Base-by-base conservation (phyloP, 35 echinoderm and acorn worm species). In the Strongylocentrotus purpuratus region DNA sequence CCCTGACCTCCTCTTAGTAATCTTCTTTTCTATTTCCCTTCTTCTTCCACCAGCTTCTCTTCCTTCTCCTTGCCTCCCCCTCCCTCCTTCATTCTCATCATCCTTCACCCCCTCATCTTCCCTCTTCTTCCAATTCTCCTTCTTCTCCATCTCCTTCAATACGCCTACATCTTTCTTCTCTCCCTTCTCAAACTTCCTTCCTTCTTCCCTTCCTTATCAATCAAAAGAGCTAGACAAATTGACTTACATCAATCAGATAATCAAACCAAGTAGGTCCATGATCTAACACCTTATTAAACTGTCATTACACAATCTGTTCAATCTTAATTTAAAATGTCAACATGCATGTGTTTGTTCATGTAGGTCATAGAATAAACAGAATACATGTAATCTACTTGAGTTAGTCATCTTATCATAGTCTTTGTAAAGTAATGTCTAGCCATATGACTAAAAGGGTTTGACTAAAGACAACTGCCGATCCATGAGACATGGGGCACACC, bases 261-360 rank as follows among this genome's bases (percentile, higher is more conserved):
- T 78, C 28, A 4, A 41, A 41, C 35, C 35, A 41, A 41, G 35
- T 41, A 41, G 3, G 35, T 41, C 35, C 35, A 41, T 41, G 35
- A 41, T 0, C 35, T 41, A 78, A 78, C 65, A 78, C 65, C 65
- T 78, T 78, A 78, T 78, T 78, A 78, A 78, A 78, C 65, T 28
- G 65, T 78, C 65, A n/a, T 78, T 22, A 22, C 65, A 78, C 4
- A 5, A 22, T 78, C 28, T 25, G 7, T 78, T 28, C 28, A 78
- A 78, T 78, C 65, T 78, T 70, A 70, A 70, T 70, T n/a, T 18
- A 78, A 78, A 78, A 78, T 78, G 65, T 78, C 65, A 78, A 78
- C 65, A 78, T 78, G 6, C 65, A 28, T 78, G 65, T 78, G 65
- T 78, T 78, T 78, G 65, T 28, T 78, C 65, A n/a, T 78, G 65